Base-by-base conservation (phyloP, 2,888 invertebrate species). In the Yponomeuta sedellus region DNA sequence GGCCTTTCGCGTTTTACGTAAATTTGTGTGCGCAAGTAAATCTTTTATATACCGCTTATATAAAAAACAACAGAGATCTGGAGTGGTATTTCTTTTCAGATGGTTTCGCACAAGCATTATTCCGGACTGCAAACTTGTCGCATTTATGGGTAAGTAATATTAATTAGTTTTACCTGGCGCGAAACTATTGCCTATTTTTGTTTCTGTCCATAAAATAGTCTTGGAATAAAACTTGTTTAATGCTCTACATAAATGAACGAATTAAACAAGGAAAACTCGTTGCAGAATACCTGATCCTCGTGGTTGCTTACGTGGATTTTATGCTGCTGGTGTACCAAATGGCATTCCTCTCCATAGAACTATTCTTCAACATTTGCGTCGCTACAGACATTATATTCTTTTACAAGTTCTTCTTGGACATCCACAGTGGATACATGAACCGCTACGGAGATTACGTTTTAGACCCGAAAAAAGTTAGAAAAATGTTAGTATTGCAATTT, bases 361-460 rank as follows among this genome's bases (percentile, higher is more conserved):
- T 75, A 68, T 86, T 81, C 71, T 82, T 80, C 64, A 75, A 79
- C 67, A 77, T 82, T 19, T 88, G 82, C 72, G 69, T 88, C 39
- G 71, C 82, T 4, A 74, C 79, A n/a, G 92, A 92, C 61, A 64
- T 79, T 0, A 73, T 92, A 68, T 92, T 87, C 71, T 58, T 86
- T 1, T 87, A 87, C 69, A 92, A 92, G 75, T 68, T 81, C 1
- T 89, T 92, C 70, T 70, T 92, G 67, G 92, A 92, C 67, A 66
- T 91, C 11, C 92, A 92, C 71, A 81, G 82, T 28, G 91, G 92
- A 0, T 91, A 86, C 65, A 83, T 91, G 78, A 91, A 92, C 71
- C 77, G 87, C 77, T 92, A 91, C 69, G 91, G 92, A 34, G 92
- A 92, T 70, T 91, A 88, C 69, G 79, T 92, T 64, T 76, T 88